Conservation (phyloP, 1,140 invertebrate species). For the Patella vulgata region DNA sequence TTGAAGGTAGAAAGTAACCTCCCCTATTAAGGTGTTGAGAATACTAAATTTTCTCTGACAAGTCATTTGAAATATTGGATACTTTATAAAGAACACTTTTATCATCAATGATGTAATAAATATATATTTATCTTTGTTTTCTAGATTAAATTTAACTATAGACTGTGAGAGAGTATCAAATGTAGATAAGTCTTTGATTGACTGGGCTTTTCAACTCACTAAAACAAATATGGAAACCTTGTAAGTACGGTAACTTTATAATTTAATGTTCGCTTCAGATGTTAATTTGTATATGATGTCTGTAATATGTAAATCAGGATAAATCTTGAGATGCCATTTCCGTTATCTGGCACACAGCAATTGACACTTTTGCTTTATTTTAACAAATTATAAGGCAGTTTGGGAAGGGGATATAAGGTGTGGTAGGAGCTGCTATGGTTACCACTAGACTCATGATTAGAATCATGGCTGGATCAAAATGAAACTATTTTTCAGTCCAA, state of each 20-base stretch:
- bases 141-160: conserved; percentile 62
- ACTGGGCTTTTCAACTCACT: conserved; percentile 75
- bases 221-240: conserved; percentile 74
- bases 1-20: no score
- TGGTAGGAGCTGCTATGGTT: not conserved
- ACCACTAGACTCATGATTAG: no score
- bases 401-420: no score
- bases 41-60: no score
- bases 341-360: not conserved
- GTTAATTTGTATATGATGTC: not conserved
- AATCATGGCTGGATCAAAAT: no score
- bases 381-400: not conserved
- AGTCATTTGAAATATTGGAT: no score
- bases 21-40: no score
- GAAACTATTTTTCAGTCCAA: no score
- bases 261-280: not conserved
- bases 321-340: not conserved
- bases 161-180: conserved; percentile 65
- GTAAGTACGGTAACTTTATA: conserved; percentile 65
- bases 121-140: no score
- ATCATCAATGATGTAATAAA: no score
- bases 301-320: not conserved
- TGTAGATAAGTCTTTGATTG: conserved; percentile 64
- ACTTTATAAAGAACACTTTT: no score
- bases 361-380: not conserved